Evolutionary conservation across 53 echinoderm and acorn worm species (phyloP).

Genomic region (Stichopus horrens): DNA sequence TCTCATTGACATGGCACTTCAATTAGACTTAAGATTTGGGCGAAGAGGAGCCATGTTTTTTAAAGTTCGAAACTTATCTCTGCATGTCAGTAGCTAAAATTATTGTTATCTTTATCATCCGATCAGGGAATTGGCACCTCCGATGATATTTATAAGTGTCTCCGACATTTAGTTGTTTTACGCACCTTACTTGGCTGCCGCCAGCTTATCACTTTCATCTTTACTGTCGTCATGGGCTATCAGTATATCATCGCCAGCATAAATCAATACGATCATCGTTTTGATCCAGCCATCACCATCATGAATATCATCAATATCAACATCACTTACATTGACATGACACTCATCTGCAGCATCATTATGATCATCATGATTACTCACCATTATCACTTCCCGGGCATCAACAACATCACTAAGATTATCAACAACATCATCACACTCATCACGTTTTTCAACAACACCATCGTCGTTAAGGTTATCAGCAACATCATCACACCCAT

Average conservation of each 20-base stretch:
- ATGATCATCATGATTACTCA: background rate
- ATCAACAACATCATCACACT: conserved; percentile 36
- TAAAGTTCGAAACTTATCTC: no score
- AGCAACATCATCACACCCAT: conserved; percentile 48
- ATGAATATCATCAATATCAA: conserved; percentile 23
- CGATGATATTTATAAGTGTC: no score
- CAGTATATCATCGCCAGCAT: no score
- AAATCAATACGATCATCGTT: no score
- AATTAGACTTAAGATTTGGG: no score
- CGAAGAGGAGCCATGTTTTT: no score
- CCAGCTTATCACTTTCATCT: conserved; percentile 23
- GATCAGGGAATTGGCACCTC: no score
- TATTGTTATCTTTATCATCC: no score
- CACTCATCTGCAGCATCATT: conserved; percentile 18
- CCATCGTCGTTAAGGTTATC: conserved; percentile 5
- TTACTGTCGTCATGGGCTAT: background rate
- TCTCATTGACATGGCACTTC: no score
- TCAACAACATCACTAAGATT: conserved; percentile 37
- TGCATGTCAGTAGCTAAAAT: no score
- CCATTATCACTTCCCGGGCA: background rate
- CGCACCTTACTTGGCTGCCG: background rate
- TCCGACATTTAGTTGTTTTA: background rate
- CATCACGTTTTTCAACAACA: conserved; percentile 39
- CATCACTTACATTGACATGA: conserved; percentile 42
- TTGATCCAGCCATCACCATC: background rate